A percentile compares a stretch with the other conserved stretches of the same genome.
phyloP scores from a whole-genome alignment of 2,888 invertebrate species.

The Meloe dianella region DNA sequence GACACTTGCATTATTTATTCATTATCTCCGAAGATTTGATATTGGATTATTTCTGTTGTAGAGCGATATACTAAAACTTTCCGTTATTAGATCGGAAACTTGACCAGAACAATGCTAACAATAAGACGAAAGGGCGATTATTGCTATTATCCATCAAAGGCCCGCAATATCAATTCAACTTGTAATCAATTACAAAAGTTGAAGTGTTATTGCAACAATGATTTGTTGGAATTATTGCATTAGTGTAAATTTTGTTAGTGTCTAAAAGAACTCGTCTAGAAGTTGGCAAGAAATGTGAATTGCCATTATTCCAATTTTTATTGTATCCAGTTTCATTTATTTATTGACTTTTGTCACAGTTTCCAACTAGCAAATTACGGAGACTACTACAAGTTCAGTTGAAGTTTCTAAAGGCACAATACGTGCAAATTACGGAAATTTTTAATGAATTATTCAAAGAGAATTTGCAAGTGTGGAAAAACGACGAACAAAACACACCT shows the following conservation, averaged over 20 bases:
- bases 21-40: neutral
- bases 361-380: neutral
- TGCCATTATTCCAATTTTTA: neutral
- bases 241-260: neutral
- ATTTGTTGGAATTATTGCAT: neutral
- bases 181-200: neutral
- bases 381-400: neutral
- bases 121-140: neutral
- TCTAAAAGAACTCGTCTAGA: neutral
- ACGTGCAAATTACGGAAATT: neutral
- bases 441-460: constrained; percentile 2
- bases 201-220: neutral
- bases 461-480: neutral
- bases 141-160: neutral
- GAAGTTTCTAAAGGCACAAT: neutral
- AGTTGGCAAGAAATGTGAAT: neutral
- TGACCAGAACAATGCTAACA: neutral
- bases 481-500: neutral
- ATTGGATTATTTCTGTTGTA: neutral
- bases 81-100: neutral
- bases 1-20: neutral
- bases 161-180: neutral
- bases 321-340: neutral
- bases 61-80: neutral
- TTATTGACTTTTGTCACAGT: neutral